Evolutionary conservation across 2,888 invertebrate genomes (phyloP).

Genomic region (Lamproptera curius): DNA sequence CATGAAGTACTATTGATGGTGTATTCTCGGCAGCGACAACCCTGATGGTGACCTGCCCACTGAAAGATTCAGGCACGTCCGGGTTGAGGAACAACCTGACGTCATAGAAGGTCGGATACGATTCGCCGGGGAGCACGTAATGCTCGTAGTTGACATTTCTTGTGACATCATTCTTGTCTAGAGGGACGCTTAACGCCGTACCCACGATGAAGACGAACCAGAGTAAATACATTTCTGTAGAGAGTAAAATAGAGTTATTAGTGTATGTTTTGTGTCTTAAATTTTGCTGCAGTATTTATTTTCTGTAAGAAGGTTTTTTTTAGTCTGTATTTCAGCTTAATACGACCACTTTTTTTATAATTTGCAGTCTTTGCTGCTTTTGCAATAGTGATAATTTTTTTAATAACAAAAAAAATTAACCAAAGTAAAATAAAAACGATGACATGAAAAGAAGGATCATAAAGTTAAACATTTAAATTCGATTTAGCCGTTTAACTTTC

Average conservation of each 20-base stretch:
- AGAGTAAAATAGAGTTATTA: slow-evolving; percentile 15
- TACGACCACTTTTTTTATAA: no score
- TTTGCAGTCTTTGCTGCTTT: no score
- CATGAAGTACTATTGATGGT: slow-evolving; percentile 59
- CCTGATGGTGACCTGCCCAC: slow-evolving; percentile 63
- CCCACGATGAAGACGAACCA: slow-evolving; percentile 47
- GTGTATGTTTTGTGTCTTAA: not conserved
- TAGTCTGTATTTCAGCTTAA: no score
- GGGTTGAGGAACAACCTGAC: slow-evolving; percentile 70
- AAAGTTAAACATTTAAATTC: no score
- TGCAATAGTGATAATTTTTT: no score
- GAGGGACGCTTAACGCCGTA: slow-evolving; percentile 38
- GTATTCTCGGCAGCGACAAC: slow-evolving; percentile 44
- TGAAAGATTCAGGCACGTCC: slow-evolving; percentile 51
- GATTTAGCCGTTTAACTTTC: no score
- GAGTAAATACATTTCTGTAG: slow-evolving; percentile 64
- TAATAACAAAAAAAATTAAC: no score
- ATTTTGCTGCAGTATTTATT: no score
- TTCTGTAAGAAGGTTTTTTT: no score
- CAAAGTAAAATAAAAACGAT: no score
- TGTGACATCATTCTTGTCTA: slow-evolving; percentile 25
- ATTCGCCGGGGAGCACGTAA: slow-evolving; percentile 74
- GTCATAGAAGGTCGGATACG: slow-evolving; percentile 73
- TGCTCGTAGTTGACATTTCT: slow-evolving; percentile 32
- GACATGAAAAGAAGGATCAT: no score